Evolutionary conservation across 2,113 vertebrate species (phyloP), one percentile per base, ranked within the genome.

Genomic region (Rhipidura dahli): DNA sequence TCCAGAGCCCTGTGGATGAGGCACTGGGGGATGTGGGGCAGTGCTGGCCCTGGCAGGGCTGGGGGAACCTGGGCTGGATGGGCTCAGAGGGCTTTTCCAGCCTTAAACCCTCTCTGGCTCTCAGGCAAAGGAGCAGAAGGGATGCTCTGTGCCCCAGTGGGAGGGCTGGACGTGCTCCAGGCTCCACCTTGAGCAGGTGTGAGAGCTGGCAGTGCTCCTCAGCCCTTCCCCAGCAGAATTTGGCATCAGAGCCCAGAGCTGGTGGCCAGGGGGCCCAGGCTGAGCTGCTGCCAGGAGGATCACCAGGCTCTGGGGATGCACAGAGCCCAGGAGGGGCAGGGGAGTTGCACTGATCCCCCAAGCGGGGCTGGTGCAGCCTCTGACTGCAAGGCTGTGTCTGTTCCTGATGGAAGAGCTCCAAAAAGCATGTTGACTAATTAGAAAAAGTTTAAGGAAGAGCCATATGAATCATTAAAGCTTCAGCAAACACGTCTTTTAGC

Each of bases 371-470:
- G 79, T 76, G 88, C 92, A 83, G 93, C 83, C 83, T 15, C 94
- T 91, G 68, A 63, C 94, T 89, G 91, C 91, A 94, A 75, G 10
- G 31, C 80, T 65, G 77, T 73, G 93, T 87, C 95, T 96, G 93
- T 18, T 94, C 91, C 89, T 84, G 15, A 37, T 97, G 96, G 94
- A 95, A 93, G 37, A 12, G 64, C 69, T 95, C 94, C 93, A 96
- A 83, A 89, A 93, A 83, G 51, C 30, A 94, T 94, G 91, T 92
- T 97, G 95, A 94, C 94, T 96, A 97, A 97, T 97, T 97, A 96
- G 95, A 91, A 96, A 91, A 96, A 95, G 91, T 96, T 96, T 91
- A 95, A 94, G 93, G 91, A 95, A 97, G 94, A 96, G 94, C 87
- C 86, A 92, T 78, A 93, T 94, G 93, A 97, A 95, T 96, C 95